Evolutionary conservation across 1,140 invertebrate genomes (phyloP).

Genomic region (Ridgeia piscesae): DNA sequence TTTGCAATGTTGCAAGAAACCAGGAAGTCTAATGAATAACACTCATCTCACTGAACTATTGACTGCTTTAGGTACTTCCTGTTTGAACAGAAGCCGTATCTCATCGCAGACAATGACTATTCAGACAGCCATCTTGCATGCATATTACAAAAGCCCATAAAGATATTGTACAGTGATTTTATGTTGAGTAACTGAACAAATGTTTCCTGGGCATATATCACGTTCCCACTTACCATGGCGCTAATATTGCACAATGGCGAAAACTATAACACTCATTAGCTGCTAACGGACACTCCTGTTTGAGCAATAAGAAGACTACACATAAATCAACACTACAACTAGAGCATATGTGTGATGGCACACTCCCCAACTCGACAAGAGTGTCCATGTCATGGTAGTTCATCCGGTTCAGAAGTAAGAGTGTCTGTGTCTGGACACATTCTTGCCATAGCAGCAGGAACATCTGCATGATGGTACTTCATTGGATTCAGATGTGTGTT

Average conservation of each 20-base stretch:
- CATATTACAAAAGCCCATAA: background rate
- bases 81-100: background rate
- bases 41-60: background rate
- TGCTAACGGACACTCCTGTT: background rate
- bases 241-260: background rate
- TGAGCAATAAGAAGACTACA: background rate
- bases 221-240: background rate
- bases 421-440: background rate
- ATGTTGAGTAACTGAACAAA: too few relatives aligned
- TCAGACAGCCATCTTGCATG: background rate
- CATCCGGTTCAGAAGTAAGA: background rate
- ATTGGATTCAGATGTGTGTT: background rate
- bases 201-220: background rate
- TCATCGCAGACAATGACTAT: background rate
- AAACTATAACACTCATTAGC: background rate
- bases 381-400: background rate
- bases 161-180: background rate
- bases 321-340: background rate
- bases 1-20: background rate
- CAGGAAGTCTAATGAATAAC: background rate
- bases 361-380: background rate
- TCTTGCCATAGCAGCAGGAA: background rate
- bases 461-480: background rate
- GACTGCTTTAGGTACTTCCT: background rate
- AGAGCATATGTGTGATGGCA: background rate